Base-by-base conservation (phyloP, 2,797 vertebrate genomes). In the Podarcis lilfordi region DNA sequence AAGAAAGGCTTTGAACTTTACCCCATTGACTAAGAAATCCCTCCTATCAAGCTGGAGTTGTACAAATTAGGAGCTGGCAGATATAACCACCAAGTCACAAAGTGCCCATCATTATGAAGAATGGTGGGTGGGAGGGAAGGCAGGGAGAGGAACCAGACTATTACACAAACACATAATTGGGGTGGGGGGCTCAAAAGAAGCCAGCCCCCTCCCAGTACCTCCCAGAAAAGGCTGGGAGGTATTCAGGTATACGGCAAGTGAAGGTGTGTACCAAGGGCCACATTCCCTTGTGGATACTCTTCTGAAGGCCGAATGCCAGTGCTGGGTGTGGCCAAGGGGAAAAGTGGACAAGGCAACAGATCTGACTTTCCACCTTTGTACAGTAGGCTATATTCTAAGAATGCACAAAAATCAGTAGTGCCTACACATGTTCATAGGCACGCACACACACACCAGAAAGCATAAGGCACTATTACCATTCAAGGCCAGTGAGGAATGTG, bases 1-100 rank as follows among this genome's bases (percentile, higher is more conserved):
- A 83, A 75, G 71, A 77, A 55, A 21, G 35, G 19, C 64, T 90
- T 88, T 85, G 86, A 90, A 88, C 78, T 66, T 61, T 25, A 9
- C 77, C 50, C 77, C 71, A 27, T 21, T 61, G 69, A 68, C 27
- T 77, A 40, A 5, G 35, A 32, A 75, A 81, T 55, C 61, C 43
- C 43, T 55, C 9, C 43, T 43, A 8, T 25, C 35, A 32, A 29
- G 37, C 27, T 71, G 69, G 15, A 19, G 40, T 19, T n/a, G 29
- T 10, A 15, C 71, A 80, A 59, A 75, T 32, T 40, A 40, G 35
- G 45, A 29, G 15, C 61, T 29, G 71, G 61, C 45, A 81, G 27
- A 71, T 68, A 35, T 43, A 37, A 75, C 55, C 9, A 23, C 6
- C 37, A 29, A 82, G 17, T 69, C 13, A 9, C 13, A 50, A 7